These are phyloP conservation scores for Agrilus biguttatus DNA, from an alignment of 2,888 invertebrate genomes.

Conservation along the genomic window DNA sequence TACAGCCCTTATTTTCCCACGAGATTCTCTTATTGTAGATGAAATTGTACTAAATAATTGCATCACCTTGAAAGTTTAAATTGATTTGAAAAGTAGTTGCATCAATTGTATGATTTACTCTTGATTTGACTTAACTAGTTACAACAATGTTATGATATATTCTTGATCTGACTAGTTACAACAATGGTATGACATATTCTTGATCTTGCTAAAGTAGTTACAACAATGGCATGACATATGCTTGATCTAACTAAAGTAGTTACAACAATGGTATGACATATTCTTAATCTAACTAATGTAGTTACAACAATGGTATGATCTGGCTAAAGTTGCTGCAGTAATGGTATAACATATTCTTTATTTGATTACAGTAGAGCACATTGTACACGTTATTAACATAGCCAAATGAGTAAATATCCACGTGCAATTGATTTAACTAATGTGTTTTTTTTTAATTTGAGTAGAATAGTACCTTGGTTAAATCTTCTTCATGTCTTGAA, in stretches of 20 bases:
- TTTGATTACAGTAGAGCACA: too few species aligned
- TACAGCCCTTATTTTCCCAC: constrained; percentile 60
- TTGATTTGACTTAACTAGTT: not conserved
- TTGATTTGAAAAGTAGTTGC: constrained; percentile 3
- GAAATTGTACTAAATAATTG: constrained; percentile 65
- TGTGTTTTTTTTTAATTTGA: not conserved
- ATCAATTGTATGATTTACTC: not conserved
- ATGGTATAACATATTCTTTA: too few species aligned
- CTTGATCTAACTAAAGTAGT: constrained; percentile 2
- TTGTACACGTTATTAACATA: too few species aligned
- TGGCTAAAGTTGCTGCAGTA: too few species aligned
- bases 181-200: too few species aligned
- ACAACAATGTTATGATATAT: not conserved
- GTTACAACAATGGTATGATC: too few species aligned
- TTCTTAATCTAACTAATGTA: too few species aligned
- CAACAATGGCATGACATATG: too few species aligned
- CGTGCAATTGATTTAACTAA: too few species aligned
- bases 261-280: too few species aligned
- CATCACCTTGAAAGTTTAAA: constrained; percentile 28
- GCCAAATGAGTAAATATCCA: too few species aligned
- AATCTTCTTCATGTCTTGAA: constrained; percentile 72
- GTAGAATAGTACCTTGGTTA: constrained; percentile 48
- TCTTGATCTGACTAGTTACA: not conserved
- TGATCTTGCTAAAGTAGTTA: too few species aligned
- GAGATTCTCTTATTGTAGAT: constrained; percentile 57